Evolutionary conservation across 2,888 invertebrate species (phyloP).

Genomic region (Caenorhabditis zanzibari): DNA sequence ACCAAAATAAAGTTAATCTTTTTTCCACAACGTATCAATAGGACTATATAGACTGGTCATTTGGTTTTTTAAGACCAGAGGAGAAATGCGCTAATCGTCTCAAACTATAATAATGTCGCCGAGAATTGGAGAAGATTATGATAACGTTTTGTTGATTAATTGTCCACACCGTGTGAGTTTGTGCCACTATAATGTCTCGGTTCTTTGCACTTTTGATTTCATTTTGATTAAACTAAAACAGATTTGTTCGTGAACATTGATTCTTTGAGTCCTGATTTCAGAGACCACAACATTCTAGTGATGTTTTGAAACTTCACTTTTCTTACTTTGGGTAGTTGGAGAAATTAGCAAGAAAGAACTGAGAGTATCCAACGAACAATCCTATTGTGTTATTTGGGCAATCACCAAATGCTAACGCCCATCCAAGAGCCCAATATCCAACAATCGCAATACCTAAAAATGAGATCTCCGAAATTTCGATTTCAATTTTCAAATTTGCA

Average conservation of each 20-base stretch:
- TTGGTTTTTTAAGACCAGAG: constrained; percentile 26
- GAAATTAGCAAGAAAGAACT: constrained; percentile 80
- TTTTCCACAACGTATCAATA: neutral
- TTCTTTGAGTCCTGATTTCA: neutral
- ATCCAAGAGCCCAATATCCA: constrained; percentile 85
- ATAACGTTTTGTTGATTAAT: constrained; percentile 40
- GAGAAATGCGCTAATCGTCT: constrained; percentile 34
- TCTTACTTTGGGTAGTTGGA: constrained; percentile 78
- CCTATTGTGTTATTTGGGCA: constrained; percentile 81
- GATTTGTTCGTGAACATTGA: neutral
- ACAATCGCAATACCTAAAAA: constrained; percentile 83
- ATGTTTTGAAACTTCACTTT: neutral
- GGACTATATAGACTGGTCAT: neutral
- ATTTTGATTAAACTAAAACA: constrained; percentile 3
- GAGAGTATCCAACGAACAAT: constrained; percentile 84
- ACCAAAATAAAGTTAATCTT: neutral
- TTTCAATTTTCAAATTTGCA: neutral
- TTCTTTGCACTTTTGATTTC: constrained; percentile 57
- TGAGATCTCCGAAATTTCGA: neutral
- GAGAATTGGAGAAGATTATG: constrained; percentile 36
- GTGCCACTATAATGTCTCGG: constrained; percentile 43
- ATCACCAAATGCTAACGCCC: constrained; percentile 85
- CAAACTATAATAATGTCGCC: constrained; percentile 47
- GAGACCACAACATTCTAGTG: constrained; percentile 1
- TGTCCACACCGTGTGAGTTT: neutral